Conservation (phyloP, 2,113 vertebrate species). For the Phylloscopus trochilus region DNA sequence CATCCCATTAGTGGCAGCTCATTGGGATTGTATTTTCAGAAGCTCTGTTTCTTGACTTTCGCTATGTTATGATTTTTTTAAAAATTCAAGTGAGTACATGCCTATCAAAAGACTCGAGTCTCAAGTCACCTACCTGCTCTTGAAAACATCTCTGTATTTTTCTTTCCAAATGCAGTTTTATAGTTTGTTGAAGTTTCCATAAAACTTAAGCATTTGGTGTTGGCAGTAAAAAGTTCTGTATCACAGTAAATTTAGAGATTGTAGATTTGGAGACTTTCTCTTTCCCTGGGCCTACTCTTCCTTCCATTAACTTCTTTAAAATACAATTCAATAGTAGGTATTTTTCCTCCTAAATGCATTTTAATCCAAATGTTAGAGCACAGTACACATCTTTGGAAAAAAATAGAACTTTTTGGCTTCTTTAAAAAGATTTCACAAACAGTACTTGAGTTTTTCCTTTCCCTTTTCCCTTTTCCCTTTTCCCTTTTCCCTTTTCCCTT, state of each 20-base stretch:
- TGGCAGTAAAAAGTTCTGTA: not conserved
- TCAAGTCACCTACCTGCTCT: not conserved
- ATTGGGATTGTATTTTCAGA: not conserved
- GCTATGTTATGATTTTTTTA: not conserved
- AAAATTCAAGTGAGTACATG: fast-evolving
- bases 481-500: not conserved
- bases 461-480: too few relatives aligned
- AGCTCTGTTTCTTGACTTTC: not conserved
- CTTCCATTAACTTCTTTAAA: not conserved
- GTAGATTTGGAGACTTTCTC: not conserved
- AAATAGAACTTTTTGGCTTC: fast-evolving
- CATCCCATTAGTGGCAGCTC: not conserved
- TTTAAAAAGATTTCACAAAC: not conserved
- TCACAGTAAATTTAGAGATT: not conserved
- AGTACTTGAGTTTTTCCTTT: not conserved
- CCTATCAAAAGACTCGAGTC: not conserved
- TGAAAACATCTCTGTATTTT: not conserved
- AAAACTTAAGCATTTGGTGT: not conserved
- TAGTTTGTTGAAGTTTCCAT: not conserved
- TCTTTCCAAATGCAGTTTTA: not conserved
- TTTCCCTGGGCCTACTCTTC: not conserved
- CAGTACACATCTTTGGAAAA: not conserved
- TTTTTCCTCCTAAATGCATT: not conserved
- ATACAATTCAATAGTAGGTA: not conserved
- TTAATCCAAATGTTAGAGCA: not conserved